phyloP scores from a whole-genome alignment of 2,888 invertebrate species.

The Osmoderma eremita region DNA sequence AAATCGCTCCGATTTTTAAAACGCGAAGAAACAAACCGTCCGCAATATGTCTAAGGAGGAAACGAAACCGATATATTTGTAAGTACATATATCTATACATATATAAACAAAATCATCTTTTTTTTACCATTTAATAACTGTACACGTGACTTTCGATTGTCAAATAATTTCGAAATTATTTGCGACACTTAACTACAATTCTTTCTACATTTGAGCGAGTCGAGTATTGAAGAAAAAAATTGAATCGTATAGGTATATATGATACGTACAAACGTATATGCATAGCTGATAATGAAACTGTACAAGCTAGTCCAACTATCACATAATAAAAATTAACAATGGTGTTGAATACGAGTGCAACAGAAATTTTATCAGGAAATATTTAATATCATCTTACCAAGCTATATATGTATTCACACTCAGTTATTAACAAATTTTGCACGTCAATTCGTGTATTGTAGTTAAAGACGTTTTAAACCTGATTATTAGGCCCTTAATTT shows the following conservation, averaged over 20 bases:
- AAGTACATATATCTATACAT: constrained; percentile 6
- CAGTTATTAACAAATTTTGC: background rate
- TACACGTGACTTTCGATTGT: too few species aligned
- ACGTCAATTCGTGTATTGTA: background rate
- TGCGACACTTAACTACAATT: background rate
- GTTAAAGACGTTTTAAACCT: too few species aligned
- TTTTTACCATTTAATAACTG: too few species aligned
- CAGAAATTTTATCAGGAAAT: constrained; percentile 23
- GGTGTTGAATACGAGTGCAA: constrained; percentile 20
- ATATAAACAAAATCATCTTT: background rate
- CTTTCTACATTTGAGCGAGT: background rate
- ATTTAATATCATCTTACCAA: constrained; percentile 16
- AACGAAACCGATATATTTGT: constrained; percentile 32
- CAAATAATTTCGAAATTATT: too few species aligned
- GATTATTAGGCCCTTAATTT: too few species aligned
- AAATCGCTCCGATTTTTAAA: too few species aligned
- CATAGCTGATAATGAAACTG: constrained; percentile 16
- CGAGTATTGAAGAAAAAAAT: background rate
- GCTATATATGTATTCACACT: background rate
- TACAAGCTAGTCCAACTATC: constrained; percentile 20
- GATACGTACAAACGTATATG: background rate
- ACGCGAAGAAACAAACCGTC: too few species aligned
- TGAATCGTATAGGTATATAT: too few species aligned
- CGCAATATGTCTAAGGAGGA: constrained; percentile 34
- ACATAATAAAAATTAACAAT: constrained; percentile 26